Evolutionary conservation across 53 echinoderm and acorn worm species (phyloP).

Genomic region (Luidia sarsii): DNA sequence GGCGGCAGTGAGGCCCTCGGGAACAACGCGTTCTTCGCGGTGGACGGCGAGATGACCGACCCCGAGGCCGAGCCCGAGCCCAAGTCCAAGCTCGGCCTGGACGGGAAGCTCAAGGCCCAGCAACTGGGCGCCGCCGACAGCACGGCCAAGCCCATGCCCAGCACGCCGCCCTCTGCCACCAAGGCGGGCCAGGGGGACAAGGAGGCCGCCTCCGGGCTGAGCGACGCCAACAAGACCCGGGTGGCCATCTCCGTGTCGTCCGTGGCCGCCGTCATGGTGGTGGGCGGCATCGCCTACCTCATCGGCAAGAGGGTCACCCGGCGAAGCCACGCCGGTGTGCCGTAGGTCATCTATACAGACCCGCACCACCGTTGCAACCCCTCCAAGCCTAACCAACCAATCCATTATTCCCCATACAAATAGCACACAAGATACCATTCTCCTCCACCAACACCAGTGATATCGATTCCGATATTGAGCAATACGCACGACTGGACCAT

Average conservation of each 20-base stretch:
- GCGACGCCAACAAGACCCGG: conserved; percentile 29
- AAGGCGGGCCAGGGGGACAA: background rate
- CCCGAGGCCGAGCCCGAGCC: background rate
- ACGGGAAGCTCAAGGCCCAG: conserved; percentile 11
- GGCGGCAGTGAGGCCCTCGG: background rate
- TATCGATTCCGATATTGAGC: no score
- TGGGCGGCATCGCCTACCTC: background rate
- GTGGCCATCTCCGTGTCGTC: conserved; percentile 20
- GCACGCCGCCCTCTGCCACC: background rate
- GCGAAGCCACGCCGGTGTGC: background rate
- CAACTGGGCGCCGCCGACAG: background rate
- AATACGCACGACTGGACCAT: no score
- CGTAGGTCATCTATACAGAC: background rate
- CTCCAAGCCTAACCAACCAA: no score
- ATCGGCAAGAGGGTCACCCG: conserved; percentile 10
- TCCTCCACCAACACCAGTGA: background rate
- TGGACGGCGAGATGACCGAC: background rate
- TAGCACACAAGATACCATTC: no score
- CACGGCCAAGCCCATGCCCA: background rate
- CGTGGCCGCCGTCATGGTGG: conserved; percentile 15
- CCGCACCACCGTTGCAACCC: no score
- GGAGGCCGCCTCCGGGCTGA: conserved; percentile 9
- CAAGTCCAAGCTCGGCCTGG: background rate
- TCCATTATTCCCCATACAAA: no score
- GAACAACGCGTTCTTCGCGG: background rate